Conservation (phyloP, 1,140 invertebrate genomes). For the Papilio helenus region DNA sequence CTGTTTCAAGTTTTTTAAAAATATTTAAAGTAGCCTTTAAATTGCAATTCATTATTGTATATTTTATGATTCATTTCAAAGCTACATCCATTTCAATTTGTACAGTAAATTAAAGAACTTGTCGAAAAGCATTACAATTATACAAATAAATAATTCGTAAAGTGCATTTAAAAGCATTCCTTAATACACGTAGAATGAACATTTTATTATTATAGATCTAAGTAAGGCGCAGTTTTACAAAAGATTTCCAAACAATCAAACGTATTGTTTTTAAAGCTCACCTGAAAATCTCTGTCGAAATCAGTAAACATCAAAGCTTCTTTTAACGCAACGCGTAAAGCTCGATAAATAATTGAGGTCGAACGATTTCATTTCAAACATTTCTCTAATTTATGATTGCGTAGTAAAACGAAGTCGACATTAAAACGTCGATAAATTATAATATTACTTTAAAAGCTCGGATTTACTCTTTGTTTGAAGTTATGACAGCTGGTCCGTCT, state of each 20-base stretch:
- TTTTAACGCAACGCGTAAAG: constrained; percentile 27
- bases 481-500: constrained; percentile 28
- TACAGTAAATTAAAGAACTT: neutral
- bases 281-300: constrained; percentile 23
- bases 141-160: constrained; percentile 1
- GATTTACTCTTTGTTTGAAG: constrained; percentile 27
- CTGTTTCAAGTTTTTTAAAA: neutral
- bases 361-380: constrained; percentile 36
- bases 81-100: neutral
- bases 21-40: neutral
- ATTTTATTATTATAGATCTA: neutral
- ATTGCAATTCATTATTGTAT: neutral
- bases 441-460: constrained; percentile 1
- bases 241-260: constrained; percentile 28
- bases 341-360: constrained; percentile 36
- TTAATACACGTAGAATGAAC: neutral
- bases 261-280: constrained; percentile 25
- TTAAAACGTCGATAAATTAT: constrained; percentile 35
- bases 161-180: constrained; percentile 1
- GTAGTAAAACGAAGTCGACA: constrained; percentile 27
- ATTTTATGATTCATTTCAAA: constrained; percentile 10
- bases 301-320: constrained; percentile 36
- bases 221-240: neutral
- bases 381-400: constrained; percentile 39
- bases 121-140: neutral